A percentile compares a stretch with the other conserved stretches of the same genome.
Conservation (phyloP, 2,888 invertebrate genomes). For the Eugnorisma glareosa region DNA sequence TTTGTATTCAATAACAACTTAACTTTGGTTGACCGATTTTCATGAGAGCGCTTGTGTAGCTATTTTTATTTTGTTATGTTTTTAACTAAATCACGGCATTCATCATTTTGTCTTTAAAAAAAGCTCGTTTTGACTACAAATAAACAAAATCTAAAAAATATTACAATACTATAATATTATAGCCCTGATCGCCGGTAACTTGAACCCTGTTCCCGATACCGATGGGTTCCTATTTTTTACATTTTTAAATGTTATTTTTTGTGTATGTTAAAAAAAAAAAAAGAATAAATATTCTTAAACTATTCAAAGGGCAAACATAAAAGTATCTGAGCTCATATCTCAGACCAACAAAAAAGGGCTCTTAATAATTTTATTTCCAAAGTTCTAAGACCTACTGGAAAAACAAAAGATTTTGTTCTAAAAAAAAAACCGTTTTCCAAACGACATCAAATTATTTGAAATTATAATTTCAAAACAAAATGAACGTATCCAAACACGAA, state of each 20-base stretch:
- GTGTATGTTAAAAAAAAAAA: no score
- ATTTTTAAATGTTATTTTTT: no score
- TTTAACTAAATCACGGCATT: neutral
- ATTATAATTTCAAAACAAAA: conserved; percentile 32
- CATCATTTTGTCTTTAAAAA: neutral
- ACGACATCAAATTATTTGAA: conserved; percentile 36
- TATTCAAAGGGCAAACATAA: neutral
- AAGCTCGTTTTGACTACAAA: neutral
- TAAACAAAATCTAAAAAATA: neutral
- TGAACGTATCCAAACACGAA: conserved; percentile 62
- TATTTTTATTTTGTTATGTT: neutral
- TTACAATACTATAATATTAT: no score
- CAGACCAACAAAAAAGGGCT: no score
- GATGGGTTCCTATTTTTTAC: no score
- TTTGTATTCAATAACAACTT: neutral
- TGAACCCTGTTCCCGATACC: no score
- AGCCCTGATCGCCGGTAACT: no score
- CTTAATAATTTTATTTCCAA: neutral
- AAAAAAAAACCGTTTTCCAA: conserved; percentile 50
- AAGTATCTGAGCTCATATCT: no score
- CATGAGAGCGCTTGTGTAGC: neutral
- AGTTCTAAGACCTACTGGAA: neutral
- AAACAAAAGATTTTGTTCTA: neutral
- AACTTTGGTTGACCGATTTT: neutral
- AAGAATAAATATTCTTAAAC: neutral